These are phyloP conservation scores for Phrynocephalus forsythii DNA, from an alignment of 2,797 vertebrate genomes.

Conservation along the genomic window DNA sequence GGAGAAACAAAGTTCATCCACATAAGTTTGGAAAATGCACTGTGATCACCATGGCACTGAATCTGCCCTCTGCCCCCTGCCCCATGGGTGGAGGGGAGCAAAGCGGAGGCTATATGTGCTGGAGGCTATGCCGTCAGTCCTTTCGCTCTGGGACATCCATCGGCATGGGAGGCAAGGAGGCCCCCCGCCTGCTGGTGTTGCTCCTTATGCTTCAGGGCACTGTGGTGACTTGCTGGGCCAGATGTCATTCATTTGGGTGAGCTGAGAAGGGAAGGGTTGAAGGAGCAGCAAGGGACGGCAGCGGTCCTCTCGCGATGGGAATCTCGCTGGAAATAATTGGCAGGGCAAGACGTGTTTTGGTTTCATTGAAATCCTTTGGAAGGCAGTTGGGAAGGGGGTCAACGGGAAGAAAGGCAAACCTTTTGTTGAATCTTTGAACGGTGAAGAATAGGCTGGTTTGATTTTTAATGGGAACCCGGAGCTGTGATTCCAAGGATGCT, in stretches of 20 bases:
- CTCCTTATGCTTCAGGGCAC: neutral
- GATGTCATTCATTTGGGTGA: neutral
- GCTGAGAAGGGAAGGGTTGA: neutral
- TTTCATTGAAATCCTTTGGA: no score
- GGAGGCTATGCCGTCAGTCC: neutral
- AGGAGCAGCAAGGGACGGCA: neutral
- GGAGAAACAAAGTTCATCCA: neutral
- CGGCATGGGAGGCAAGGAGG: neutral
- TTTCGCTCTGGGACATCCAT: neutral
- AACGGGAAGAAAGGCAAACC: no score
- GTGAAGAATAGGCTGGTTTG: neutral
- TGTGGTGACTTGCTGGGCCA: fast-evolving
- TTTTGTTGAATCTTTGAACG: neutral
- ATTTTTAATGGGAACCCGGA: neutral
- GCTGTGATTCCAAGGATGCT: no score
- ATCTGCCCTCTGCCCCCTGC: neutral
- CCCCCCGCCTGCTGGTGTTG: neutral
- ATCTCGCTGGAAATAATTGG: no score
- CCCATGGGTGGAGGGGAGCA: neutral
- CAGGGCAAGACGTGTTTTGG: no score
- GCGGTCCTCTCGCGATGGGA: neutral
- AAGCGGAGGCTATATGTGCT: neutral
- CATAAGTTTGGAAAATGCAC: neutral
- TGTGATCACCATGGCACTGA: no score
- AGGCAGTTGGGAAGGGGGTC: neutral